These are phyloP conservation scores for Merops nubicus DNA, from an alignment of 2,113 vertebrate genomes.

Conservation along the genomic window DNA sequence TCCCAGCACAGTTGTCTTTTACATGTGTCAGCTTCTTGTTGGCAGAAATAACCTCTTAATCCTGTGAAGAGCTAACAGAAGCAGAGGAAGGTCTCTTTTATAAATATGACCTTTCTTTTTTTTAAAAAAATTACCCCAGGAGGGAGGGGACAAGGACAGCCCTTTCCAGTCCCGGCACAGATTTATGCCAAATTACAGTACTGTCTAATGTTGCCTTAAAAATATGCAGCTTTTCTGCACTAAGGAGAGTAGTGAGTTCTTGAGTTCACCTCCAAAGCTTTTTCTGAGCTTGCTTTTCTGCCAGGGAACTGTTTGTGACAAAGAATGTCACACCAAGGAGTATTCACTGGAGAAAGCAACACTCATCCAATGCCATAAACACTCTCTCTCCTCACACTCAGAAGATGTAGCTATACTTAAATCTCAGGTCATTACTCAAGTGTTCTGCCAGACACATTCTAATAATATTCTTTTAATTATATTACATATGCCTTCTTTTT, in stretches of 20 bases:
- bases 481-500: not conserved
- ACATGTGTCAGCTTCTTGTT: not conserved
- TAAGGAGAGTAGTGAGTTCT: not conserved
- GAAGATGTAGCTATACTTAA: not conserved
- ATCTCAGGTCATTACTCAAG: not conserved
- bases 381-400: not conserved
- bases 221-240: not conserved
- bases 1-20: not conserved
- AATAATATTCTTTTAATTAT: not conserved
- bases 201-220: not conserved
- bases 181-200: not conserved
- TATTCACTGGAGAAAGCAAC: not conserved
- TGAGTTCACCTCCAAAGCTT: not conserved
- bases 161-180: not conserved
- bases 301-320: not conserved
- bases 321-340: not conserved
- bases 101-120: not conserved
- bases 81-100: not conserved
- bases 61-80: not conserved
- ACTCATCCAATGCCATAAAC: not conserved
- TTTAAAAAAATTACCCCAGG: not conserved
- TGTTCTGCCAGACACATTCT: not conserved
- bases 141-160: not conserved
- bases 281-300: not conserved
- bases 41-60: not conserved